A percentile compares a stretch with the other conserved stretches of the same genome.
These are phyloP conservation scores for Scartelaos histophorus DNA, from an alignment of 2,113 vertebrate genomes.

Conservation along the genomic window DNA sequence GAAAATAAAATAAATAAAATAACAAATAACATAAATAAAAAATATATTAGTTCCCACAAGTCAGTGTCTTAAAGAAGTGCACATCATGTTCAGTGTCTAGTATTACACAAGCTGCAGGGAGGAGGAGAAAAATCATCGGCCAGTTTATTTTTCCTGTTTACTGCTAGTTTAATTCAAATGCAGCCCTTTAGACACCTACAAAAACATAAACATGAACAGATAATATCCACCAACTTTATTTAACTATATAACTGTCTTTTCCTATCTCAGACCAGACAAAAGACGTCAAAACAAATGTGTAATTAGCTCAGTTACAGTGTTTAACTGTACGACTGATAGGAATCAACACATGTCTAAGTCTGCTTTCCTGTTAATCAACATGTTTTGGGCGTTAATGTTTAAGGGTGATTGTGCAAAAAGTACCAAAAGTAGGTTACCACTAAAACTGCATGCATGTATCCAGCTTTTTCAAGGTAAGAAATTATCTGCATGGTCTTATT, in stretches of 20 bases:
- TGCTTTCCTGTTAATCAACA: conserved; percentile 37
- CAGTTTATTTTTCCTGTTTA: neutral
- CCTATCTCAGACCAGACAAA: neutral
- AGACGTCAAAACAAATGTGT: conserved; percentile 23
- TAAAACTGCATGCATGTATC: neutral
- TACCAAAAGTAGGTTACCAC: neutral
- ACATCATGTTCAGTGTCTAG: neutral
- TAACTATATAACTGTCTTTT: neutral
- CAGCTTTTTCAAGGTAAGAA: neutral
- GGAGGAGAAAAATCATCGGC: neutral
- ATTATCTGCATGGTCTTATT: no score
- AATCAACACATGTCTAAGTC: conserved; percentile 11
- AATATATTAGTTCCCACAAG: conserved; percentile 11
- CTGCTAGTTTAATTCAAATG: neutral
- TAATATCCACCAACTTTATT: neutral
- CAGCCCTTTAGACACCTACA: neutral
- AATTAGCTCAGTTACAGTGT: conserved; percentile 12
- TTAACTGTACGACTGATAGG: conserved; percentile 20
- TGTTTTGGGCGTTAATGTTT: conserved; percentile 42
- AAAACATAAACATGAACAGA: neutral
- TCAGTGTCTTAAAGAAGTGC: neutral
- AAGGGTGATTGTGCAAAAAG: conserved; percentile 20
- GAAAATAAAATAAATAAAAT: neutral
- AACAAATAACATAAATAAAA: no score
- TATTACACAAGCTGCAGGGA: neutral